Evolutionary conservation across 2,797 vertebrate genomes (phyloP), one percentile per base, ranked within the genome.

Genomic region (Melanotaenia maccullochi): DNA sequence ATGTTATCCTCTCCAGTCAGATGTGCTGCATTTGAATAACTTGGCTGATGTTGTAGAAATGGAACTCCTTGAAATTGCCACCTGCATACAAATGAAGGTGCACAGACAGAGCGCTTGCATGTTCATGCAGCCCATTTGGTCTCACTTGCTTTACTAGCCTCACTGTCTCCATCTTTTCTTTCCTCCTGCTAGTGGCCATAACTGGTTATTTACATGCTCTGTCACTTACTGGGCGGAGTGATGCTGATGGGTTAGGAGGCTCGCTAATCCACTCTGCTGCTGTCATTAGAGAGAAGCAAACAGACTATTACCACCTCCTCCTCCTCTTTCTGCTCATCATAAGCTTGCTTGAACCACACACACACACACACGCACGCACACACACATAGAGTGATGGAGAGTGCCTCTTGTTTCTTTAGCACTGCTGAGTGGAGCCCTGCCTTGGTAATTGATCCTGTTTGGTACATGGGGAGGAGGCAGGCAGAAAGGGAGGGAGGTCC

Each of bases 361-460:
- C 54, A 22, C 40, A 18, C 58, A 20, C 71, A 30, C 65, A 54
- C 65, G 36, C 61, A 69, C 74, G 55, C 72, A 58, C 74, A 59
- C 62, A 64, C 74, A 49, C 54, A 73, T 52, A 61, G 66, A 79
- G 83, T 82, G 91, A 89, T 86, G 82, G 80, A 86, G 89, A 90
- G 87, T 81, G 88, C 90, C 86, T 90, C 87, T 87, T 90, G 89
- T 89, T 90, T 91, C 90, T 87, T 85, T 80, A 86, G 83, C 82
- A 35, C 85, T 87, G 79, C 85, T 84, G 86, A 93, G 87, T 86
- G 85, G 85, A 91, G 87, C 81, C 81, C 75, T 89, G 88, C 88
- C 91, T 86, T 85, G 75, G 93, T 95, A 94, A 95, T 94, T 94
- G 94, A 94, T 95, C 93, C 92, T 92, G 92, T 91, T 90, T 90